phyloP scores from a whole-genome alignment of 2,113 vertebrate species.

The Lepus timidus region DNA sequence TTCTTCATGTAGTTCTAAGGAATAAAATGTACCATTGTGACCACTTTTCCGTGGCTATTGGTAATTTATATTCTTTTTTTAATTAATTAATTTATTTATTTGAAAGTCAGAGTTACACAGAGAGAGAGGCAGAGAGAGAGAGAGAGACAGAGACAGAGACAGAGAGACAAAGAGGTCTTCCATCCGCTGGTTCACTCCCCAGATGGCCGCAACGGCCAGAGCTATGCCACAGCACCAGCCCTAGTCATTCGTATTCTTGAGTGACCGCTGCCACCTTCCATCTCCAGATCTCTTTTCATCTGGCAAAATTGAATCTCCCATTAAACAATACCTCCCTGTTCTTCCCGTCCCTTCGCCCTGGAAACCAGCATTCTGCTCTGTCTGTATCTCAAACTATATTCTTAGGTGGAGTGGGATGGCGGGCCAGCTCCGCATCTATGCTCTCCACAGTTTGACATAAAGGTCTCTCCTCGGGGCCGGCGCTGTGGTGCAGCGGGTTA shows the following conservation, averaged over 20 bases:
- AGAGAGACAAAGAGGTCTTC: no score
- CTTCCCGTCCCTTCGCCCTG: accelerated
- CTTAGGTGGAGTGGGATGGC: accelerated
- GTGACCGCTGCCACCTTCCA: accelerated
- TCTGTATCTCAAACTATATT: not conserved
- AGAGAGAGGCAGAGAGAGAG: no score
- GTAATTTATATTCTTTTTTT: no score
- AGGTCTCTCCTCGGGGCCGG: no score
- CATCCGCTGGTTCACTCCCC: no score
- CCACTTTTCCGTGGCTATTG: no score
- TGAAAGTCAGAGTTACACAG: no score
- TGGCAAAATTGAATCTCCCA: not conserved
- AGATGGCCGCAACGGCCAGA: no score
- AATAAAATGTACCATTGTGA: not conserved
- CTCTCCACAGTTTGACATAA: not conserved
- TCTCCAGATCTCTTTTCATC: not conserved
- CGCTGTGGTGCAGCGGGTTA: no score
- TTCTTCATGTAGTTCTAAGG: not conserved
- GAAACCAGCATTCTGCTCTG: not conserved
- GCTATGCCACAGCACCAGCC: no score
- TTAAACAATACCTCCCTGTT: not conserved
- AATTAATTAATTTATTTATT: no score
- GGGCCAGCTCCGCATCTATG: accelerated
- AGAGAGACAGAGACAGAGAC: no score
- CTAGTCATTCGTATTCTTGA: accelerated